Evolutionary conservation across 1,140 invertebrate genomes (phyloP).

Genomic region (Maconellicoccus hirsutus): DNA sequence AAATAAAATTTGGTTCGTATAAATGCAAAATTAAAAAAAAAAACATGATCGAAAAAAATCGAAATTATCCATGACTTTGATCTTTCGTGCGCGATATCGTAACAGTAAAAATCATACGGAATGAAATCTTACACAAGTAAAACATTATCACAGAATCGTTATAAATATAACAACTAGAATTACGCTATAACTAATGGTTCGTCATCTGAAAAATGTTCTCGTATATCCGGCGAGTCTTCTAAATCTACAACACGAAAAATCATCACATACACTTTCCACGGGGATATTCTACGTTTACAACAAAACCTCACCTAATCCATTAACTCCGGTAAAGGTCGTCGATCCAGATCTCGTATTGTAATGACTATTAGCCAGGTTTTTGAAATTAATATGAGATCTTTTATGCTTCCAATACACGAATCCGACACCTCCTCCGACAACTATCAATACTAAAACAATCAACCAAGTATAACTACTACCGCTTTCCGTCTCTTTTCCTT

Average conservation of each 20-base stretch:
- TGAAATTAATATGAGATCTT: constrained; percentile 61
- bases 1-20: not conserved
- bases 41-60: not conserved
- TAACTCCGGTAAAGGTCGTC: constrained; percentile 62
- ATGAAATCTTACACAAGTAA: not conserved
- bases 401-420: constrained; percentile 57
- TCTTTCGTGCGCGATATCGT: not conserved
- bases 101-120: not conserved
- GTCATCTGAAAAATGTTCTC: constrained; percentile 77
- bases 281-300: constrained; percentile 21
- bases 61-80: not conserved
- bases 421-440: constrained; percentile 41
- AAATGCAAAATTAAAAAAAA: not conserved
- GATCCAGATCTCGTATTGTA: constrained; percentile 74
- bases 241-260: constrained; percentile 52
- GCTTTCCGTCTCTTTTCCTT: constrained; percentile 26
- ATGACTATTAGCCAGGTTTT: constrained; percentile 70
- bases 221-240: constrained; percentile 74
- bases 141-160: constrained; percentile 13
- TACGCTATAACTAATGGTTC: constrained; percentile 84
- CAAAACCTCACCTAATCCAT: constrained; percentile 46
- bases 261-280: constrained; percentile 24
- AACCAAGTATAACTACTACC: constrained; percentile 35
- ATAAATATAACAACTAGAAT: constrained; percentile 6
- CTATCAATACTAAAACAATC: constrained; percentile 39